Evolutionary conservation across 2,797 vertebrate genomes (phyloP).

Genomic region (Labroides dimidiatus): DNA sequence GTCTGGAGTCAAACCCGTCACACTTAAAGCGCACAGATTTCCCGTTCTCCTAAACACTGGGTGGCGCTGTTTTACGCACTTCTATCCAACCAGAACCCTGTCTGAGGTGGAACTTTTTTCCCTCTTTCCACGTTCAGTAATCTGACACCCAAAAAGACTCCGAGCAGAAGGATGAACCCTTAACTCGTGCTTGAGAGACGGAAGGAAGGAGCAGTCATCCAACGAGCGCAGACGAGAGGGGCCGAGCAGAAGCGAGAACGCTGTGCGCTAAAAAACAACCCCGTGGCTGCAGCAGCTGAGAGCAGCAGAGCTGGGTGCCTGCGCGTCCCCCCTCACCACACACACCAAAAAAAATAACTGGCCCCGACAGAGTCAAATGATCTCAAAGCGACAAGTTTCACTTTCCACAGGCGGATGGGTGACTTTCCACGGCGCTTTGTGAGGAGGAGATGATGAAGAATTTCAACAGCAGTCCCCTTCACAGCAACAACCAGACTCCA

Average conservation of each 20-base stretch:
- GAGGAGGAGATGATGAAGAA: conserved; percentile 93
- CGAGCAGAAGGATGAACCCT: conserved; percentile 80
- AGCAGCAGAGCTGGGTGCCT: conserved; percentile 50
- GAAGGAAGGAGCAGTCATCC: conserved; percentile 71
- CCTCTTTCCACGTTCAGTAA: conserved; percentile 81
- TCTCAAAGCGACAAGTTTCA: conserved; percentile 74
- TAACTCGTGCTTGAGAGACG: conserved; percentile 68
- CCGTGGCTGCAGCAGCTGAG: conserved; percentile 59
- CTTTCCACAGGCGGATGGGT: conserved; percentile 88
- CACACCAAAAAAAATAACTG: conserved; percentile 8
- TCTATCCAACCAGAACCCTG: conserved; percentile 20
- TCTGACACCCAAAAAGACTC: conserved; percentile 79
- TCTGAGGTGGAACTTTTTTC: conserved; percentile 78
- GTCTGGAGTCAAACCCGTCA: neutral
- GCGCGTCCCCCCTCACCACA: conserved; percentile 46
- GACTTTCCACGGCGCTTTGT: conserved; percentile 87
- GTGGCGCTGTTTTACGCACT: conserved; percentile 72
- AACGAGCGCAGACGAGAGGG: conserved; percentile 51
- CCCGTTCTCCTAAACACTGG: conserved; percentile 28
- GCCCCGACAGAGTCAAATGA: conserved; percentile 63
- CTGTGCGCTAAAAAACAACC: conserved; percentile 48
- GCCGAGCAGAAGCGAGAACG: conserved; percentile 41
- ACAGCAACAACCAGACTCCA: conserved; percentile 80
- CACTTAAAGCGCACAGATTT: neutral
- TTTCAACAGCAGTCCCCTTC: conserved; percentile 83